Evolutionary conservation across 2,888 invertebrate species (phyloP), one percentile per base, ranked within the genome.

Genomic region (Lasius fuliginosus): DNA sequence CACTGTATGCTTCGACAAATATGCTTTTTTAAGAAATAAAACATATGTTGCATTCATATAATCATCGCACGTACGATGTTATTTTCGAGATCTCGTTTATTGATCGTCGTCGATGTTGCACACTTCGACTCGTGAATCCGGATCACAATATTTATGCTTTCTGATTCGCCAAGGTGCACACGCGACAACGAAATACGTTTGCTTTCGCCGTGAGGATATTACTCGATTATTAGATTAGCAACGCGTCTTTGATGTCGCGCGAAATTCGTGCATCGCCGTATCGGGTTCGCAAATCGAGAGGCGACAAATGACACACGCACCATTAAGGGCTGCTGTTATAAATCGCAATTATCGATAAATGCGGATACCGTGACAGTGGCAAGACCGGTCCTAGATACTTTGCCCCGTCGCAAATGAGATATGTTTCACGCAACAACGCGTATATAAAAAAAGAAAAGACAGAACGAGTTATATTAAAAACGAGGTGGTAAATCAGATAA

Each of bases 311-410:
- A 92, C 89, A 87, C 85, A 84, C 75, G 86, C 65, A 74, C 87
- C 87, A 87, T 91, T 90, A 90, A 88, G 88, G 87, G 69, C 81
- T 85, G 81, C 84, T 88, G 89, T 91, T 93, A 91, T 93, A 93
- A 93, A 93, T 92, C 88, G 90, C 91, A 92, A 92, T 92, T 91
- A 92, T 88, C 84, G 87, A 89, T 90, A 90, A 73, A 81, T 60
- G 73, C 60, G 71, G 60, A 79, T 79, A 60, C 60, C 69, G 49
- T 49, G 68, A 49, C 73, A 62, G 46, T 60, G 71, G 18, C 36
- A 23, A 18, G 71, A 79, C 73, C 71, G 73, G 79, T 81, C 71
- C 60, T 81, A 81, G 71, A 71, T n/a, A 56, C 60, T 62, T 62
- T 60, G 36, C 46, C 36, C 33, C 30, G 77, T 30, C 58, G n/a